These are phyloP conservation scores for Euschistus heros DNA, from an alignment of 1,140 invertebrate genomes.

Conservation along the genomic window DNA sequence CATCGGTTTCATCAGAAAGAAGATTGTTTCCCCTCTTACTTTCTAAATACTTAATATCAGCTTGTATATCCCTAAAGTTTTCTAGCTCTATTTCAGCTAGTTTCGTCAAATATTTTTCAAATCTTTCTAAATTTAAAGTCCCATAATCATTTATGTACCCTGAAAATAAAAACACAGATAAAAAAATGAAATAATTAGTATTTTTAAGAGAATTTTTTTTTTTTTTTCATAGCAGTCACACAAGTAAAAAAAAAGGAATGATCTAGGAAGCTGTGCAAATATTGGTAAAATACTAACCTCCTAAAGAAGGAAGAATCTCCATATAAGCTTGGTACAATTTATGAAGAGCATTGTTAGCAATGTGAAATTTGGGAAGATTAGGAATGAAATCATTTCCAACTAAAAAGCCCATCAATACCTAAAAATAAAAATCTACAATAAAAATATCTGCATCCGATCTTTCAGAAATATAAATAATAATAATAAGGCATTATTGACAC, in stretches of 20 bases:
- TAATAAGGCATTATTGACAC: too few species aligned
- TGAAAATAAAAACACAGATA: slow-evolving; percentile 34
- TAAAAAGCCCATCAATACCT: slow-evolving; percentile 87
- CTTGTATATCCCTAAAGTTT: slow-evolving; percentile 71
- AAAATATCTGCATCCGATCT: too few species aligned
- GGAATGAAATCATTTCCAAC: slow-evolving; percentile 98
- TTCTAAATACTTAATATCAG: slow-evolving; percentile 78
- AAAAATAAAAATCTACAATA: not conserved
- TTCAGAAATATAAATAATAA: too few species aligned
- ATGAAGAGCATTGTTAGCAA: slow-evolving; percentile 76
- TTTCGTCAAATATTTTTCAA: slow-evolving; percentile 76
- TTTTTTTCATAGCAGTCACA: not conserved
- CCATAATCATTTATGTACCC: slow-evolving; percentile 90
- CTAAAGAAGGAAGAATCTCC: slow-evolving; percentile 68
- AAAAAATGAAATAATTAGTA: not conserved
- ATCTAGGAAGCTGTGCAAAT: not conserved
- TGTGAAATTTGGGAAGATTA: slow-evolving; percentile 86
- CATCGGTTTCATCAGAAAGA: not conserved
- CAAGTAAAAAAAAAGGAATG: too few species aligned
- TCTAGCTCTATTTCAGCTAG: slow-evolving; percentile 69
- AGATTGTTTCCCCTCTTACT: slow-evolving; percentile 48
- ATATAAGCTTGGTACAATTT: slow-evolving; percentile 82
- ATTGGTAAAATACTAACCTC: slow-evolving; percentile 48
- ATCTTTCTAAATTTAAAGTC: slow-evolving; percentile 67
- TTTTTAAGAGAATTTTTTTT: too few species aligned